Base-by-base conservation (phyloP, 2,888 invertebrate species). In the Lasioglossum vierecki region DNA sequence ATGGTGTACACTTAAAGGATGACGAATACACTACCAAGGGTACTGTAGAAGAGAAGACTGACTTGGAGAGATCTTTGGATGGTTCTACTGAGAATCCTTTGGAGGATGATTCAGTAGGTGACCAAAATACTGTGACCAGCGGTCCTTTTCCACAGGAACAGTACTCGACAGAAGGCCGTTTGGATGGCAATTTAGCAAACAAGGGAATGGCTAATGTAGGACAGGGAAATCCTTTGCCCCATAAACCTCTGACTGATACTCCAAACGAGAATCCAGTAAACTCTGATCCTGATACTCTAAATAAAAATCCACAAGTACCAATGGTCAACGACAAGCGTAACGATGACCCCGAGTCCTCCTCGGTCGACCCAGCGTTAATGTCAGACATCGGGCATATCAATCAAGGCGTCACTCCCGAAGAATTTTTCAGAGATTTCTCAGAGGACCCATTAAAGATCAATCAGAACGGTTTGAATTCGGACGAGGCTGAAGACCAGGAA, bases 1-100 rank as follows among this genome's bases (percentile, higher is more conserved):
- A 85, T 60, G 76, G 68, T 39, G 66, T 86, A 4, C 79, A 77
- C 15, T 68, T 11, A 13, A 13, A 70, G 13, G n/a, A 63, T 9
- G 63, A 57, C 26, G 44, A 18, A 39, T 44, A 60, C 11, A 15
- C n/a, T 22, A 44, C 13, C 0, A 53, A 22, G 22, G 22, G 49
- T 22, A 8, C 49, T 22, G 49, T 53, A 22, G 49, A 22, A 22
- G 49, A 22, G 8, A 2, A 41, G 2, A 18, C 30, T n/a, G 49
- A 63, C n/a, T 18, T 44, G 41, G 39, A 44, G n/a, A 63, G 11
- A 46, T 22, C 2, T 2, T 35, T n/a, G 15, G 22, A 63, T 22
- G 4, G 4, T 35, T 15, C 63, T 4, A 26, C 26, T 11, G 30
- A 11, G 26, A 13, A 5, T 30, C 60, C 60, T 63, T 15, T 6